Conservation (phyloP, 2,888 invertebrate species). For the Drosophila tripunctata region DNA sequence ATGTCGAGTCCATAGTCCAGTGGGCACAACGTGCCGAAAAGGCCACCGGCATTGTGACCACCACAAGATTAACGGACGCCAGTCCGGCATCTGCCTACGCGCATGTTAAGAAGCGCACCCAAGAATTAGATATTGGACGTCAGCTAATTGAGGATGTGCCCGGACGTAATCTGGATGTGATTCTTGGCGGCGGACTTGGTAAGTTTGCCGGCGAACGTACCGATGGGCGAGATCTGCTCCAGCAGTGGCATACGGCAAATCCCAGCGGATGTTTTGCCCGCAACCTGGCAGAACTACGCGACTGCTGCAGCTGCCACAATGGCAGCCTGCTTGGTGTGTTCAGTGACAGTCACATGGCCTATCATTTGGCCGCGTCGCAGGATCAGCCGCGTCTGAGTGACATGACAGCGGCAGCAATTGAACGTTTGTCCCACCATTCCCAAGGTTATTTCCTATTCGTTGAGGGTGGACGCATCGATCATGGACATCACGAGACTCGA, state of each 20-base stretch:
- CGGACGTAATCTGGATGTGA: constrained; percentile 89
- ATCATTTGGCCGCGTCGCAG: constrained; percentile 84
- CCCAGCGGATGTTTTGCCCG: constrained; percentile 86
- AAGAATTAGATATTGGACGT: constrained; percentile 91
- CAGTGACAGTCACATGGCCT: constrained; percentile 86
- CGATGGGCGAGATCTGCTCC: constrained; percentile 49
- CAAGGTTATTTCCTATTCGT: constrained; percentile 87
- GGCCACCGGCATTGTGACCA: constrained; percentile 89
- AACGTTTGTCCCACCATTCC: constrained; percentile 85
- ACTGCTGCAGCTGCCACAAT: constrained; percentile 82
- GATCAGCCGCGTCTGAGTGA: constrained; percentile 87
- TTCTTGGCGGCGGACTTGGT: constrained; percentile 90
- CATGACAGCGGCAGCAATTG: constrained; percentile 88
- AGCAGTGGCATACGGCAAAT: constrained; percentile 85
- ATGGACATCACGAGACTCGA: constrained; percentile 89
- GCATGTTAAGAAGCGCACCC: constrained; percentile 88
- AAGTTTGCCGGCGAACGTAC: constrained; percentile 86
- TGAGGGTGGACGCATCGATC: constrained; percentile 89
- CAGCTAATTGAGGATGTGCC: constrained; percentile 89
- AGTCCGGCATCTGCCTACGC: constrained; percentile 89
- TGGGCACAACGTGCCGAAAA: constrained; percentile 88
- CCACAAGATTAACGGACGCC: constrained; percentile 91
- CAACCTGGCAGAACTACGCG: constrained; percentile 86
- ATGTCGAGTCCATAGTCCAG: constrained; percentile 87
- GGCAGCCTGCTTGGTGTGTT: constrained; percentile 83